phyloP scores from a whole-genome alignment of 2,113 vertebrate species.

The Barnardius zonarius region DNA sequence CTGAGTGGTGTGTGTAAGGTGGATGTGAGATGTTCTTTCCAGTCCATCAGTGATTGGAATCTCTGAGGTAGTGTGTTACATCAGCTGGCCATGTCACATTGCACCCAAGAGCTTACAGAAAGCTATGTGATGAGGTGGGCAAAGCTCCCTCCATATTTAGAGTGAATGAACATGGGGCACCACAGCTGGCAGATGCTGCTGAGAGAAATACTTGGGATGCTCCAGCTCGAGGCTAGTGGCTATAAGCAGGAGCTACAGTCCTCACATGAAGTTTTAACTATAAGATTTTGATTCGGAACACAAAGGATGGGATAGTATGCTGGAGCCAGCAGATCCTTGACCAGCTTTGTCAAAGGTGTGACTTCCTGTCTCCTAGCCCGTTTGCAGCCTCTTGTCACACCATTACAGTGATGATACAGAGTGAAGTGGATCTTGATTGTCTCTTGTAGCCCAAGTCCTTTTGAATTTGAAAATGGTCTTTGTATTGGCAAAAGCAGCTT shows the following conservation, averaged over 20 bases:
- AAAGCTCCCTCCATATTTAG: background rate
- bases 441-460: background rate
- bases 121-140: background rate
- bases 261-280: background rate
- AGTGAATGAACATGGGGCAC: background rate
- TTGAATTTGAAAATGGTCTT: background rate
- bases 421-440: background rate
- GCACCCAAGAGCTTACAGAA: background rate
- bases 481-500: background rate
- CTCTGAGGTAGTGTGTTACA: background rate
- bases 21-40: background rate
- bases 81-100: background rate
- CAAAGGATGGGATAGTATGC: background rate
- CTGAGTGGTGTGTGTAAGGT: background rate
- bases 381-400: background rate
- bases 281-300: background rate
- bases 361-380: background rate
- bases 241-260: background rate
- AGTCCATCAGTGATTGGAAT: background rate
- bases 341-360: background rate
- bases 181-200: background rate
- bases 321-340: background rate
- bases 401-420: background rate
- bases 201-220: background rate
- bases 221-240: background rate